These are phyloP conservation scores for Protobothrops mucrosquamatus DNA, from an alignment of 2,113 vertebrate genomes.

Conservation along the genomic window DNA sequence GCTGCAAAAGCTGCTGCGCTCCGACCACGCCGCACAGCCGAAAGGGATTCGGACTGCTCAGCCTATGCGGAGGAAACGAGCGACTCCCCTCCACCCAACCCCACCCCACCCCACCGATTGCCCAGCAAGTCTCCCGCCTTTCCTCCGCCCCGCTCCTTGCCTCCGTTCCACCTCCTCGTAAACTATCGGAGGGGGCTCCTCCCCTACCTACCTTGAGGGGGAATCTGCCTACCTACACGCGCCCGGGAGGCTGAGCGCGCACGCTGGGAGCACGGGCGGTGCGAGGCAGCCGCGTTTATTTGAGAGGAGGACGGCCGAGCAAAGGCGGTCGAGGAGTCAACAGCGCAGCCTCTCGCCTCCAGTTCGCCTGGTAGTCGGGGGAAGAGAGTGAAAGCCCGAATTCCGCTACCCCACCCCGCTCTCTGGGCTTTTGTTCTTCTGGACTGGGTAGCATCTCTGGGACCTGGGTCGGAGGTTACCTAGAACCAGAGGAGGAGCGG, in stretches of 20 bases:
- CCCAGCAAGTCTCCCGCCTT: constrained; percentile 47
- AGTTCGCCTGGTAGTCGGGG: neutral
- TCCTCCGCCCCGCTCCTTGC: constrained; percentile 52
- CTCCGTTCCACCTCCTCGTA: neutral
- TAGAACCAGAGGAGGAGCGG: neutral
- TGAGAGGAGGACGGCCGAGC: neutral
- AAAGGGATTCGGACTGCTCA: constrained; percentile 63
- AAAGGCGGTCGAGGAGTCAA: neutral
- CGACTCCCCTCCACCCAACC: constrained; percentile 56
- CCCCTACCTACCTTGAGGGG: neutral
- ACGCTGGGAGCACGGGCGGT: neutral
- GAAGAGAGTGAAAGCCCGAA: neutral
- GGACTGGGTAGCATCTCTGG: neutral
- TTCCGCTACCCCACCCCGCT: neutral
- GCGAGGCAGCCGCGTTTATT: neutral
- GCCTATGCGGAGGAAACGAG: constrained; percentile 63
- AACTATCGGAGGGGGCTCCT: neutral
- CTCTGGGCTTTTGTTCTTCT: neutral
- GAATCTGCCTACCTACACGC: neutral
- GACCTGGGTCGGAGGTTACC: neutral
- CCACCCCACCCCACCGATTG: constrained; percentile 37
- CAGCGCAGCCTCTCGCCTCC: neutral
- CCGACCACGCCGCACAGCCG: constrained; percentile 51
- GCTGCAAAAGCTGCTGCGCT: constrained; percentile 31
- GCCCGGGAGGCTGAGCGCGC: neutral